Conservation (phyloP, 2,888 invertebrate species). For the Argyresthia albistria region DNA sequence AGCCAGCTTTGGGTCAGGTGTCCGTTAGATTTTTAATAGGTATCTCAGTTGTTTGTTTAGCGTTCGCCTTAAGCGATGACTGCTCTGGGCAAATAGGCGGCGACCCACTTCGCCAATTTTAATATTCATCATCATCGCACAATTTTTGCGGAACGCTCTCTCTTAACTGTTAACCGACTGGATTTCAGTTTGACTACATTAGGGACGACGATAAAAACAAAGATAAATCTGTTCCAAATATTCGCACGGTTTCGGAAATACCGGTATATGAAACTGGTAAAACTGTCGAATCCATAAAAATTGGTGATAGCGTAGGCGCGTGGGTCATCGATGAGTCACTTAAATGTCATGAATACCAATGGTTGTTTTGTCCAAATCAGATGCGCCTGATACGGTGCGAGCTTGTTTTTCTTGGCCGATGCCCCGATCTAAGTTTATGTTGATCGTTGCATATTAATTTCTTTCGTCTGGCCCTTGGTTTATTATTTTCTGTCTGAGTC, state of each 20-base stretch:
- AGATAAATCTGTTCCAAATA: not conserved
- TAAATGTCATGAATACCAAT: slow-evolving; percentile 28
- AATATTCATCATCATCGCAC: slow-evolving; percentile 4
- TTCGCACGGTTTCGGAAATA: not conserved
- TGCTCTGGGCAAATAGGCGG: not conserved
- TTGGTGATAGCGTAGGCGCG: slow-evolving; percentile 26
- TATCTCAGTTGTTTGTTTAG: not conserved
- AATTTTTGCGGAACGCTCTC: not conserved
- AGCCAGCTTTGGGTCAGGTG: not conserved
- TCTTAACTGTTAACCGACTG: not conserved
- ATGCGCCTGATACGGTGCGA: slow-evolving; percentile 11
- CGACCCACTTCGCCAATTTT: not conserved
- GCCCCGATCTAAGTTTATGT: not conserved
- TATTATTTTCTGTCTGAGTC: no score
- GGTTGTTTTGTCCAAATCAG: slow-evolving; percentile 29
- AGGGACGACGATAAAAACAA: not conserved
- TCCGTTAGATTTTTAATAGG: slow-evolving; percentile 5
- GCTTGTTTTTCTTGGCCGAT: slow-evolving; percentile 14
- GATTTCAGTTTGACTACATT: not conserved
- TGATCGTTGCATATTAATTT: not conserved
- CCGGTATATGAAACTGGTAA: not conserved
- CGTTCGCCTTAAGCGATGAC: not conserved
- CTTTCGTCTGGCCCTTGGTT: no score
- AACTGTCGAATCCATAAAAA: not conserved
- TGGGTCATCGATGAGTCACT: slow-evolving; percentile 34